Evolutionary conservation across 2,113 vertebrate genomes (phyloP), one percentile per base, ranked within the genome.

Genomic region (Leucopternis melanops): DNA sequence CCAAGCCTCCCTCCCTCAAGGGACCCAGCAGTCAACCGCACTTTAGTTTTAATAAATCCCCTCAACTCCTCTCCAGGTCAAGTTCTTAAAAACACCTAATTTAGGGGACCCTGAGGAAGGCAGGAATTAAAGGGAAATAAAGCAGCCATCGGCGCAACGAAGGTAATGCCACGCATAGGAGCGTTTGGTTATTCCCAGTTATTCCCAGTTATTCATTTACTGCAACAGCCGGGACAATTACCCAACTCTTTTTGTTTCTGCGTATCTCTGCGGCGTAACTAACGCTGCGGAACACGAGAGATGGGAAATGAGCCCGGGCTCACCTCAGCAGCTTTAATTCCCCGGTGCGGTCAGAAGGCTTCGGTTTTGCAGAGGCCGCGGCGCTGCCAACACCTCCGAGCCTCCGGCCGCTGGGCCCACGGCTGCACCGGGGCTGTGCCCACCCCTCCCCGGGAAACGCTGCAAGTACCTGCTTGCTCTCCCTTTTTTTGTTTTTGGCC

Each of bases 31-130:
- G 59, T 69, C 80, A 72, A 57, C 67, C 63, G 34, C 66, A 45
- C 54, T 89, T 85, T 3, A 13, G 74, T 42, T 95, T 85, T 59
- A 91, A 86, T n/a, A 92, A 85, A 74, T 49, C 58, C 83, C 84
- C 55, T 79, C 78, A 61, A 45, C 42, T 34, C 62, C 45, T 47
- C 86, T 62, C 19, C 49, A 16, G 75, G 82, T 86, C 58, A 36
- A 55, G 42, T 83, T 75, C 57, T 61, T 58, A 42, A 66, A 93
- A 90, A 42, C 88, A 92, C 61, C 78, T 83, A n/a, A 59, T 73
- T 91, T 22, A 57, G 69, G 57, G 34, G 40, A 47, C 42, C 17
- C 75, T 9, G 57, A 65, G 65, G 73, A 61, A 59, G 67, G 65
- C 13, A 16, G 57, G 75, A n/a, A 70, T 38, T 55, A 31, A 40